Base-by-base conservation (phyloP, 2,797 vertebrate species). In the Syngnathus acus region DNA sequence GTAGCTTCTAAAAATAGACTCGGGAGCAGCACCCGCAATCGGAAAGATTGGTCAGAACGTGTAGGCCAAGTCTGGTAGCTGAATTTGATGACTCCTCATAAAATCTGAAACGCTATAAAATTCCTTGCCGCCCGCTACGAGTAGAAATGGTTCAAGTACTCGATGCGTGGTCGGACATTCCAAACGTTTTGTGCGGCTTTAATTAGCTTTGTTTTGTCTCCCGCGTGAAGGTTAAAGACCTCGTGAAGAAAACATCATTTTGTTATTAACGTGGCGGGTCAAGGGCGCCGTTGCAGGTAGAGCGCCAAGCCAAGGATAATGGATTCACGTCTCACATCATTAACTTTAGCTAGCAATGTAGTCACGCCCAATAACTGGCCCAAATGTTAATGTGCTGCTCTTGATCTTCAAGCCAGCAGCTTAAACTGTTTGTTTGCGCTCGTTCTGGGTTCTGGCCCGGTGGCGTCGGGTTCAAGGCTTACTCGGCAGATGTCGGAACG, bases 401-500 rank as follows among this genome's bases (percentile, higher is more conserved):
- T 78, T 82, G 78, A 87, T 86, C 84, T 79, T 66, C 65, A 67
- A 1, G 37, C 66, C 70, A 66, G 80, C 76, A 78, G 76, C 73
- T 82, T 78, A 78, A 32, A 70, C 76, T 72, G 76, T 82, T 81
- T 78, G 82, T 76, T 86, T 86, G 78, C 75, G 73, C 79, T 67
- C 63, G 68, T 80, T 85, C 83, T 74, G 86, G 84, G 71, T 80
- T 85, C 83, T 72, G 86, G 84, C 82, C 85, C 82, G 84, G 75
- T 87, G 84, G 87, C 82, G 76, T 74, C 68, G 72, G 72, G 77
- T 77, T 82, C 78, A 83, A 84, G 77, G 84, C 82, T 86, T 79
- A 74, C 86, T 80, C 85, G 82, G 81, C 83, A 86, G 80, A 87
- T 85, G 85, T 79, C 82, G 69, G 68, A 77, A 86, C 84, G 85